Evolutionary conservation across 2,888 invertebrate species (phyloP).

Genomic region (Mythimna vitellina): DNA sequence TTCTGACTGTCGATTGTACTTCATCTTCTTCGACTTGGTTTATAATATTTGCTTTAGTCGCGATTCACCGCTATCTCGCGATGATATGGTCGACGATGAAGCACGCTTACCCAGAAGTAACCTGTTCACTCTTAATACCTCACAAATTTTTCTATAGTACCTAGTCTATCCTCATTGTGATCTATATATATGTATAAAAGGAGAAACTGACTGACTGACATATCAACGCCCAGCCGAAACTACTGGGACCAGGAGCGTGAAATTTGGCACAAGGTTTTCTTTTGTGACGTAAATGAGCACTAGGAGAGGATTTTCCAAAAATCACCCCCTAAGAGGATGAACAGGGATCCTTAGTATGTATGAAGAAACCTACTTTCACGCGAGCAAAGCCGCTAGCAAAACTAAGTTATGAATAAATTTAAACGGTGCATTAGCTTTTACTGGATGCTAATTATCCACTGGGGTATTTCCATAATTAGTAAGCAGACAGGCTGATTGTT

Average conservation of each 20-base stretch:
- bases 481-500: background rate
- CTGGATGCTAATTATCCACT: conserved; percentile 2
- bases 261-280: no score
- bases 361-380: no score
- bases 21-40: background rate
- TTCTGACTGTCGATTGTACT: conserved; percentile 2
- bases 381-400: no score
- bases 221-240: no score
- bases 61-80: background rate
- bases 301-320: no score
- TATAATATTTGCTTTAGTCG: background rate
- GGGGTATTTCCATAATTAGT: conserved; percentile 8
- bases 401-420: background rate
- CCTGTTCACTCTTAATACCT: background rate
- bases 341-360: no score
- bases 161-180: background rate
- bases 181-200: no score
- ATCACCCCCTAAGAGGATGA: no score
- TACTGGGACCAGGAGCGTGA: no score
- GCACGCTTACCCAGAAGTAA: background rate
- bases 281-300: no score
- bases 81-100: background rate
- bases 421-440: background rate
- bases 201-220: no score
- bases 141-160: background rate